Conservation (phyloP, 2,113 vertebrate genomes). For the Callipepla squamata region DNA sequence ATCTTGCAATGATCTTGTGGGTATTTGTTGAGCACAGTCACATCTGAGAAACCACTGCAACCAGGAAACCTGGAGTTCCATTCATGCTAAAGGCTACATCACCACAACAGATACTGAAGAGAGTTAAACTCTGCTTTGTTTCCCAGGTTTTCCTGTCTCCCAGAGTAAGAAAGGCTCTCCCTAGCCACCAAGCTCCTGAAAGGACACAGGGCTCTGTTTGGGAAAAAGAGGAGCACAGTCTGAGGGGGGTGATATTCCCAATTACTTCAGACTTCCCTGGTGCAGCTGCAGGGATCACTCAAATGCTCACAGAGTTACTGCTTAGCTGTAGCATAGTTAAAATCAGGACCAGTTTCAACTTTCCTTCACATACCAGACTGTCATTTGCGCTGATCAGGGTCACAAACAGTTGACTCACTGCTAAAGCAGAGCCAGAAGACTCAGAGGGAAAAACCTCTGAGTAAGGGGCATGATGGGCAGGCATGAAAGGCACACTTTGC, state of each 20-base stretch:
- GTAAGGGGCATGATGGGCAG: not conserved
- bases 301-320: not conserved
- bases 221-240: not conserved
- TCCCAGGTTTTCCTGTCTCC: not conserved
- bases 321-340: not conserved
- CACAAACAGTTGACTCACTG: constrained; percentile 33
- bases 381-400: not conserved
- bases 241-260: not conserved
- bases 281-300: constrained; percentile 31
- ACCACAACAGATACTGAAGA: not conserved
- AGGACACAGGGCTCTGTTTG: not conserved
- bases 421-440: not conserved
- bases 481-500: not conserved
- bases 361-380: not conserved
- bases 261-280: not conserved
- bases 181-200: not conserved
- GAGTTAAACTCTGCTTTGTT: not conserved
- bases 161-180: not conserved
- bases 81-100: not conserved
- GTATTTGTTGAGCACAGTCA: accelerated
- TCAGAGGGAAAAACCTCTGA: not conserved
- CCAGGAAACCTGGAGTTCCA: not conserved
- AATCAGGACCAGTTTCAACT: constrained; percentile 19
- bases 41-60: not conserved
- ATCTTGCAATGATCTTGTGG: not conserved